Evolutionary conservation across 2,888 invertebrate species (phyloP), one percentile per base, ranked within the genome.

Genomic region (Yponomeuta evonymella): DNA sequence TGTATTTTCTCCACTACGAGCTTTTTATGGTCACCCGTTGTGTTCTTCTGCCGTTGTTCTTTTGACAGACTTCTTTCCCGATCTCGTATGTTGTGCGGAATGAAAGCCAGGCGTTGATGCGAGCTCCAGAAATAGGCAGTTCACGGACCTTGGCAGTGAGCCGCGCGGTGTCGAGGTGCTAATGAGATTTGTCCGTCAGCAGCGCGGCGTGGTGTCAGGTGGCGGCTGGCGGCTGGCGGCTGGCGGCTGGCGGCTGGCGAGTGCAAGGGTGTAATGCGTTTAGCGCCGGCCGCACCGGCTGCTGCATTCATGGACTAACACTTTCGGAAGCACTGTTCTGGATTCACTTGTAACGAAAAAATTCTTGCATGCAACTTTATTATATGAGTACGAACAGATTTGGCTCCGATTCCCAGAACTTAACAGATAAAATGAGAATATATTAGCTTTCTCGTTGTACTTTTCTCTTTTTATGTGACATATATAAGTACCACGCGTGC

Each of bases 251-350:
- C 29, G 30, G 30, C n/a, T 64, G 65, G 5, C 65, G 65, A 5
- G 15, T 58, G 15, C 4, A 3, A 51, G 4, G 29, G 68, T 30
- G 29, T 68, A 68, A 68, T 68, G 68, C 68, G 48, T 68, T 68
- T 68, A 68, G 51, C 68, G 36, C 67, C 48, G 51, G 43, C 43
- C 48, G 48, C 8, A 43, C 43, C 8, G 8, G 43, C 43, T 43
- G 43, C 43, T 43, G 43, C 43, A 43, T 43, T 43, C 9, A 11
- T 58, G 51, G 51, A 58, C 51, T 58, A 10, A 33, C 33, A 33
- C 33, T 33, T 2, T 33, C 33, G 33, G 5, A 33, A 33, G 33
- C 33, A 33, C 33, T 33, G 5, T 33, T 33, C 33, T 33, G 33
- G 33, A 33, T 33, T 33, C 33, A 33, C 33, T 33, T 5, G 1